Percentiles rank a stretch among this genome's conserved stretches.
Evolutionary conservation across 2,797 vertebrate genomes (phyloP).

Genomic region (Distichodus sexfasciatus): DNA sequence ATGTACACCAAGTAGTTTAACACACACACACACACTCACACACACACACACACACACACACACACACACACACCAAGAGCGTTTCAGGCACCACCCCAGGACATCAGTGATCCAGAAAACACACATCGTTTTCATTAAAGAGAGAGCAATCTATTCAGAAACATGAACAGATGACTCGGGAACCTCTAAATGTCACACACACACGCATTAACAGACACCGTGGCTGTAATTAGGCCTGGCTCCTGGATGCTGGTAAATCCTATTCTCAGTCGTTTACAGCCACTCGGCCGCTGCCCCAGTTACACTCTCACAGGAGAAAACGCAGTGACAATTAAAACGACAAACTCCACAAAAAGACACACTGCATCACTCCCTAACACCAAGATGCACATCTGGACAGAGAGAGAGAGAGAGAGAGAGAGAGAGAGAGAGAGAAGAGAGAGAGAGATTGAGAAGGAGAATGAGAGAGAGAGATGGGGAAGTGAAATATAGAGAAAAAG

Average conservation of each 20-base stretch:
- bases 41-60: conserved; percentile 36
- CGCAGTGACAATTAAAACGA: conserved; percentile 87
- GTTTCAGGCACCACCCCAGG: conserved; percentile 82
- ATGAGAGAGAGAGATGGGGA: conserved; percentile 15
- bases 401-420: conserved; percentile 72
- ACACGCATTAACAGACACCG: conserved; percentile 44
- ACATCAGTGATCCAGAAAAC: conserved; percentile 73
- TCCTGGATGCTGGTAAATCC: conserved; percentile 95
- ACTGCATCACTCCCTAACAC: conserved; percentile 79
- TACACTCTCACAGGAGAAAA: conserved; percentile 90
- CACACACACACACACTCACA: conserved; percentile 28
- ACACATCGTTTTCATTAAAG: conserved; percentile 56
- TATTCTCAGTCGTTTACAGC: conserved; percentile 98
- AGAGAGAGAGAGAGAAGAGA: conserved; percentile 23
- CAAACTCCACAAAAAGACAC: conserved; percentile 85
- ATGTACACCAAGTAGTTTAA: conserved; percentile 67
- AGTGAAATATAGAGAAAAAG: background rate
- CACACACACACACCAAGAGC: conserved; percentile 51
- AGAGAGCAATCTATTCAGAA: conserved; percentile 53
- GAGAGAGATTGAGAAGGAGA: conserved; percentile 18
- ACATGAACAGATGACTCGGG: conserved; percentile 56
- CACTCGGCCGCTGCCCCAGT: conserved; percentile 92
- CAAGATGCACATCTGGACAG: conserved; percentile 63
- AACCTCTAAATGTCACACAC: conserved; percentile 52
- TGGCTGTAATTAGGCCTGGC: conserved; percentile 98